These are phyloP conservation scores for Papilio xuthus DNA, from an alignment of 1,140 invertebrate genomes.

Conservation along the genomic window DNA sequence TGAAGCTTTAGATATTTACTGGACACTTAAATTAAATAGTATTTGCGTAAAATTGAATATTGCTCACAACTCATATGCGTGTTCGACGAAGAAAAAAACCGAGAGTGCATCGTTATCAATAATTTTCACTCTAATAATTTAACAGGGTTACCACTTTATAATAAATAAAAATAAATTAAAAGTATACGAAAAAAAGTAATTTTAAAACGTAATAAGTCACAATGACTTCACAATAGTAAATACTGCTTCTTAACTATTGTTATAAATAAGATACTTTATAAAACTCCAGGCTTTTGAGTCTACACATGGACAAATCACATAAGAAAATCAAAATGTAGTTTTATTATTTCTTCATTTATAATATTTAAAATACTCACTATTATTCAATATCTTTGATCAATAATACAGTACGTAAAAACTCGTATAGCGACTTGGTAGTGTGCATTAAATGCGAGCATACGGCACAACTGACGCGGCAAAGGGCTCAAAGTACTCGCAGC, in stretches of 20 bases:
- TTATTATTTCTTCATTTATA: neutral
- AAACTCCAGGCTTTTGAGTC: too few relatives aligned
- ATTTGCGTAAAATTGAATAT: constrained; percentile 23
- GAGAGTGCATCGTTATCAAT: constrained; percentile 47
- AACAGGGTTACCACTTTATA: constrained; percentile 17
- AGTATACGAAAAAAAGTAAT: neutral
- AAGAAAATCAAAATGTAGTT: neutral
- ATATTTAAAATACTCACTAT: neutral
- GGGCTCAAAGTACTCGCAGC: constrained; percentile 22
- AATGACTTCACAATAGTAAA: too few relatives aligned
- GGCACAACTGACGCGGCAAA: constrained; percentile 29
- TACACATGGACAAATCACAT: neutral
- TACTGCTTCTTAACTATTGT: neutral
- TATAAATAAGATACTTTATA: neutral
- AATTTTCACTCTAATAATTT: constrained; percentile 47
- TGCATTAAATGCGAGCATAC: neutral
- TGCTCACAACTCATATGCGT: constrained; percentile 21
- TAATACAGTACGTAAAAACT: neutral
- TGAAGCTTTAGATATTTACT: constrained; percentile 7
- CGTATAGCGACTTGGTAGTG: neutral
- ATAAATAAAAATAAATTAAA: neutral
- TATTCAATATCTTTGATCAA: neutral
- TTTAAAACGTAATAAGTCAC: neutral
- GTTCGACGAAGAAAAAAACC: constrained; percentile 21
- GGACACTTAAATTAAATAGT: neutral